Base-by-base conservation (phyloP, 2,113 vertebrate species). In the Onychorhynchus coronatus region DNA sequence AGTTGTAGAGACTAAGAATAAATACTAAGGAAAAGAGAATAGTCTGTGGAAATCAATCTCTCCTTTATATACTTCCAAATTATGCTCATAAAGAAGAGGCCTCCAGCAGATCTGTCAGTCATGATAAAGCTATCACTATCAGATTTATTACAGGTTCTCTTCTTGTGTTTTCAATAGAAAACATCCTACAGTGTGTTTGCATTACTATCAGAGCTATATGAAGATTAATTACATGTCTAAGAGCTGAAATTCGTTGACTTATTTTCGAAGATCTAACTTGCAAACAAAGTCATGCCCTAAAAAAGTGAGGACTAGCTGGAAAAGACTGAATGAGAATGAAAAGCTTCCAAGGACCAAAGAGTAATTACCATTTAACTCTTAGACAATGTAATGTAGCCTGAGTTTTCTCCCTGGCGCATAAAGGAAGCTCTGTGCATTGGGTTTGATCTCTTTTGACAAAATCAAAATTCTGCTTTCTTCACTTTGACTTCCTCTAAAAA, bases 101-200 rank as follows among this genome's bases (percentile, higher is more conserved):
- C 96, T 97, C 93, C 86, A 97, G 97, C 97, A 95, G 95, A 83
- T 58, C 91, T 97, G 97, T 97, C 97, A 98, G 95, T 98, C 97
- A 95, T 25, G 5, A 97, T 97, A 96, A 97, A 97, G 86, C 81
- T 94, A 97, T 97, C 98, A 96, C 81, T 95, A 95, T 95, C 91
- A 97, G 97, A 98, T 98, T 97, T 98, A 98, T 97, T 97, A 89
- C 78, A 95, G 93, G 88, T 89, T 97, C 89, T 95, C 59, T 97
- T 89, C 89, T 96, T 95, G 85, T 95, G 97, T 96, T 95, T 96
- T 97, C 97, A 94, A 91, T 95, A 89, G 95, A 94, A 96, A 97
- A 95, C 91, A 96, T 97, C 97, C 97, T 97, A 98, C 97, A 98
- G 98, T 98, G 97, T 98, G 97, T 97, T 97, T 97, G 95, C 90